Percentiles rank a stretch among this genome's conserved stretches.
Evolutionary conservation across 2,888 invertebrate species (phyloP).

Genomic region (Caradrina kadenii): DNA sequence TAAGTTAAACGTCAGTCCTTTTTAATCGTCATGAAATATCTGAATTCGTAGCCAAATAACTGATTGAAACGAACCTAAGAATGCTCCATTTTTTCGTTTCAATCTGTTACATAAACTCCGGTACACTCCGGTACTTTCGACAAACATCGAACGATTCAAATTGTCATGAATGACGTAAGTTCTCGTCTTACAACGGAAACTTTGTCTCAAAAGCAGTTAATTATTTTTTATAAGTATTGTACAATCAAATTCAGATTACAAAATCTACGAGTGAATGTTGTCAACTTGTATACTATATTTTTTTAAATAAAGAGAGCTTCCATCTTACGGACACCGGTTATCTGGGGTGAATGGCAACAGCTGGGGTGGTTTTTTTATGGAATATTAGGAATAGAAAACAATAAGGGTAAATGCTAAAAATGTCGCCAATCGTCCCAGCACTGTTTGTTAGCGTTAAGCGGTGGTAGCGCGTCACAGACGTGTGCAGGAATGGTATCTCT

Average conservation of each 20-base stretch:
- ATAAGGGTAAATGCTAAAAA: background rate
- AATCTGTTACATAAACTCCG: slow-evolving; percentile 26
- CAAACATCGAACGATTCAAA: background rate
- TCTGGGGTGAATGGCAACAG: slow-evolving; percentile 7
- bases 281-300: slow-evolving; percentile 4
- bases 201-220: slow-evolving; percentile 27
- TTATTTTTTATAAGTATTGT: slow-evolving; percentile 21
- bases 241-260: slow-evolving; percentile 6
- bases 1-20: too few relatives aligned
- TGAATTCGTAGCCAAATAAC: slow-evolving; percentile 3
- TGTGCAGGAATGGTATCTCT: background rate
- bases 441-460: slow-evolving; percentile 6
- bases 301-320: background rate
- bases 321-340: background rate
- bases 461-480: background rate
- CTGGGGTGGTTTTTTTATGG: background rate
- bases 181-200: background rate
- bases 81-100: background rate
- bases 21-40: background rate
- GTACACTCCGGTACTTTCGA: slow-evolving; percentile 5
- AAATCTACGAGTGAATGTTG: background rate
- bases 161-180: background rate
- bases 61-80: background rate
- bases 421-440: background rate
- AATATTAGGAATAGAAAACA: slow-evolving; percentile 3